Conservation (phyloP, 1,140 invertebrate genomes). For the Lepidurus couesii region DNA sequence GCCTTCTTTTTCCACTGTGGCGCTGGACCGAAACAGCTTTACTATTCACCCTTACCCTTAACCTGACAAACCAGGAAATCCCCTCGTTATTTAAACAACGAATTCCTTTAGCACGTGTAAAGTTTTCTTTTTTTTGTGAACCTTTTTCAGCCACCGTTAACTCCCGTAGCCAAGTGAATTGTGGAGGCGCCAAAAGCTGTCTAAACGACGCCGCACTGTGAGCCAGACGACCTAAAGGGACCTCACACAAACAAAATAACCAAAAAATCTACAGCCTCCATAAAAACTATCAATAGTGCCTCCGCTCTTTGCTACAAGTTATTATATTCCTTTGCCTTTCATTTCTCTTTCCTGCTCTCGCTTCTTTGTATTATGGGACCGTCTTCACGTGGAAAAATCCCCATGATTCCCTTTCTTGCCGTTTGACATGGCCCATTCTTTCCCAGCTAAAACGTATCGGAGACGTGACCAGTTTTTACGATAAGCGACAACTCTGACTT, state of each 20-base stretch:
- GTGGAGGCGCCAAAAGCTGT: conserved; percentile 20
- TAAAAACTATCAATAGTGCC: conserved; percentile 16
- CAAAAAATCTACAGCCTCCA: neutral
- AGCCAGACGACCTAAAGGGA: neutral
- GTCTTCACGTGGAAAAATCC: neutral
- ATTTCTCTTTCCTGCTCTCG: neutral
- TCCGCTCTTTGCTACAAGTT: neutral
- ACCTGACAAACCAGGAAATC: neutral
- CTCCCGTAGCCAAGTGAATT: neutral
- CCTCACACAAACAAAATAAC: neutral
- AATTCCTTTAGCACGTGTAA: neutral
- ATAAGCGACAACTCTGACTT: conserved; percentile 9
- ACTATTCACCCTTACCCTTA: neutral
- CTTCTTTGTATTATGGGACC: neutral
- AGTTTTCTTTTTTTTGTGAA: neutral
- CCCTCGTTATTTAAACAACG: neutral
- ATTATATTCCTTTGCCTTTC: neutral
- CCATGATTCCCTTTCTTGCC: neutral
- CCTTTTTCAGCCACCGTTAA: neutral
- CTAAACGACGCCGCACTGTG: conserved; percentile 14
- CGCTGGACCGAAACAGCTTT: neutral
- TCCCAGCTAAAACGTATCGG: neutral
- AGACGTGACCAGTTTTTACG: neutral
- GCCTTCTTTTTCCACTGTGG: too few relatives aligned
- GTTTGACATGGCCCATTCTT: neutral